Conservation (phyloP, 2,113 vertebrate species). For the Pao palembangensis region DNA sequence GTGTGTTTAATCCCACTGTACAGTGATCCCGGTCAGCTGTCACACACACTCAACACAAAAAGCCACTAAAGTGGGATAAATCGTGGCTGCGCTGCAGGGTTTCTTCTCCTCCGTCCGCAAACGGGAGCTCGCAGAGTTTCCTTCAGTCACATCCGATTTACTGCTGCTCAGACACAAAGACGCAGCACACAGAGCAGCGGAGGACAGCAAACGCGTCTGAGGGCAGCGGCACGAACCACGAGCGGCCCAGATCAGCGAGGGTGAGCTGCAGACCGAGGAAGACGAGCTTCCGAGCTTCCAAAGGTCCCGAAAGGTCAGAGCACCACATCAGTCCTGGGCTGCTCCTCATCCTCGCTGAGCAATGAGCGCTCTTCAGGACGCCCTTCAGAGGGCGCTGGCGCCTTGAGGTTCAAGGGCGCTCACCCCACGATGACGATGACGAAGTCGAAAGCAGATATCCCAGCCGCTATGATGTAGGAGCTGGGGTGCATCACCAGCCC, state of each 20-base stretch:
- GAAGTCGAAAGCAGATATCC: constrained; percentile 92
- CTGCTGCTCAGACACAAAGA: neutral
- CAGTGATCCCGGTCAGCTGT: constrained; percentile 16
- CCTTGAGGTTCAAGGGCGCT: no score
- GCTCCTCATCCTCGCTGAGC: no score
- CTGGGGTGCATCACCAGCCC: constrained; percentile 91
- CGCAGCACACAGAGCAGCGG: neutral
- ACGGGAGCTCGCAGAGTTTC: constrained; percentile 11
- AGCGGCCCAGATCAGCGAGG: neutral
- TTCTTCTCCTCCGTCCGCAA: constrained; percentile 12
- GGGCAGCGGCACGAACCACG: neutral
- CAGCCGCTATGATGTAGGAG: constrained; percentile 93
- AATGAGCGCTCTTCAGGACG: no score
- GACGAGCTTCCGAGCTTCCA: no score
- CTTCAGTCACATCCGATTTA: constrained; percentile 30
- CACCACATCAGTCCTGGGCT: no score
- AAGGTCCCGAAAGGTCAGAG: no score
- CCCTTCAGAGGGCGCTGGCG: no score
- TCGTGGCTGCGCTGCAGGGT: constrained; percentile 20
- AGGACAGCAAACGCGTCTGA: constrained; percentile 2
- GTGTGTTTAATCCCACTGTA: neutral
- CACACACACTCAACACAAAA: constrained; percentile 20
- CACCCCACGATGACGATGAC: constrained; percentile 91
- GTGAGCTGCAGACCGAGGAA: no score
- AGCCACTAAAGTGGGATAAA: constrained; percentile 20